These are phyloP conservation scores for Lithodes maja DNA, from an alignment of 2,888 invertebrate genomes.

Conservation along the genomic window DNA sequence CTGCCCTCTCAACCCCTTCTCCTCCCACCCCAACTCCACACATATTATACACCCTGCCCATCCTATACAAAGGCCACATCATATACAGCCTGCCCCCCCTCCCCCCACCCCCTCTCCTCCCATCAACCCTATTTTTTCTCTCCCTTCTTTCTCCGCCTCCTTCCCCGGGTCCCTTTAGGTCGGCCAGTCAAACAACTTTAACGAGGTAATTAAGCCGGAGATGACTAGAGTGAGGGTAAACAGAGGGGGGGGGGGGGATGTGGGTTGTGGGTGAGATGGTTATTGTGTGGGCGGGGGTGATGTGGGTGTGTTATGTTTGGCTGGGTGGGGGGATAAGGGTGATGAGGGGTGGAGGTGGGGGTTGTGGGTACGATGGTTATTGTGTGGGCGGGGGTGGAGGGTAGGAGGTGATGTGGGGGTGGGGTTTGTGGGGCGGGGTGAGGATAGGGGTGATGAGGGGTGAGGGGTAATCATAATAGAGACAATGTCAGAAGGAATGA, in stretches of 20 bases:
- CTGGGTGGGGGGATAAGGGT: neutral
- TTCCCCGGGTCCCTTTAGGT: neutral
- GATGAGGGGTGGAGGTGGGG: neutral
- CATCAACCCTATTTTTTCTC: neutral
- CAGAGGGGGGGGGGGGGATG: constrained; percentile 6
- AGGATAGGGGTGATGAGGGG: neutral
- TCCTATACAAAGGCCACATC: no score
- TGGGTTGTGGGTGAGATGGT: neutral
- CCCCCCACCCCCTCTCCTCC: neutral
- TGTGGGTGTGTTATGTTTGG: no score
- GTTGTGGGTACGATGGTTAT: neutral
- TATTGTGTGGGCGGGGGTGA: neutral
- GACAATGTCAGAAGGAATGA: neutral
- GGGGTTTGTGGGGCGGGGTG: neutral
- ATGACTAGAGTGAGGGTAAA: constrained; percentile 48
- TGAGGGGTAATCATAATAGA: neutral
- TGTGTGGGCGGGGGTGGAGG: neutral
- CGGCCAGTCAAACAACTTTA: constrained; percentile 37
- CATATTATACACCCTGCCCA: no score
- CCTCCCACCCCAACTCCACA: no score
- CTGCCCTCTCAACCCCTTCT: no score
- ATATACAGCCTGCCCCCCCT: neutral
- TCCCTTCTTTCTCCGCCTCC: neutral
- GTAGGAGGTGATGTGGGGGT: neutral
- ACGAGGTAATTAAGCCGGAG: constrained; percentile 45